Percentiles rank a stretch among this genome's conserved stretches.
phyloP scores from a whole-genome alignment of 2,888 invertebrate species.

The Biston stratarius region DNA sequence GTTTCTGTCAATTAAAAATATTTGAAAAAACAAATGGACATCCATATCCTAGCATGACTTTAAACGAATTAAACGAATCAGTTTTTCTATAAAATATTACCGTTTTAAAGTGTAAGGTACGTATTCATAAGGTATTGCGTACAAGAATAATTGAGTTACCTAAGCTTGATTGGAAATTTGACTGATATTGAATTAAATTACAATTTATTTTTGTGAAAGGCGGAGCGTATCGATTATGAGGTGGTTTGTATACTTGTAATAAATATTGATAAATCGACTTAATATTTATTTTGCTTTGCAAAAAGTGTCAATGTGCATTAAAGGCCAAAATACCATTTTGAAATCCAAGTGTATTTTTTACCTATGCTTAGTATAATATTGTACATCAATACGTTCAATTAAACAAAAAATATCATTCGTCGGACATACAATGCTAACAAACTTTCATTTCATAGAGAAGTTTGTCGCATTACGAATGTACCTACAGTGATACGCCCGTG shows the following conservation, averaged over 20 bases:
- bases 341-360: not conserved
- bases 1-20: not conserved
- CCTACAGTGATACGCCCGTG: constrained; percentile 6
- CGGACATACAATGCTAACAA: no score
- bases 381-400: no score
- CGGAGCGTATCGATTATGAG: constrained; percentile 6
- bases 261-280: not conserved
- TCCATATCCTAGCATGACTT: not conserved
- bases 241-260: not conserved
- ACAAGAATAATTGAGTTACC: constrained; percentile 58
- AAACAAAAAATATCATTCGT: no score
- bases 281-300: no score
- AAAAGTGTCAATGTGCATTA: constrained; percentile 4
- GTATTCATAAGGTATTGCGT: constrained; percentile 3
- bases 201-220: constrained; percentile 7
- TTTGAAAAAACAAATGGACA: not conserved
- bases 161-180: constrained; percentile 64
- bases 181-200: constrained; percentile 60
- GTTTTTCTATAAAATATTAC: constrained; percentile 1
- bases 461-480: not conserved
- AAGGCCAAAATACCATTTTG: constrained; percentile 3
- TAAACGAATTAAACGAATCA: not conserved
- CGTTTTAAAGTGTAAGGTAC: not conserved
- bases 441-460: not conserved
- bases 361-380: no score